Percentiles rank a stretch among this genome's conserved stretches.
These are phyloP conservation scores for Lepus oiostolus DNA, from an alignment of 2,797 vertebrate species.

Conservation along the genomic window DNA sequence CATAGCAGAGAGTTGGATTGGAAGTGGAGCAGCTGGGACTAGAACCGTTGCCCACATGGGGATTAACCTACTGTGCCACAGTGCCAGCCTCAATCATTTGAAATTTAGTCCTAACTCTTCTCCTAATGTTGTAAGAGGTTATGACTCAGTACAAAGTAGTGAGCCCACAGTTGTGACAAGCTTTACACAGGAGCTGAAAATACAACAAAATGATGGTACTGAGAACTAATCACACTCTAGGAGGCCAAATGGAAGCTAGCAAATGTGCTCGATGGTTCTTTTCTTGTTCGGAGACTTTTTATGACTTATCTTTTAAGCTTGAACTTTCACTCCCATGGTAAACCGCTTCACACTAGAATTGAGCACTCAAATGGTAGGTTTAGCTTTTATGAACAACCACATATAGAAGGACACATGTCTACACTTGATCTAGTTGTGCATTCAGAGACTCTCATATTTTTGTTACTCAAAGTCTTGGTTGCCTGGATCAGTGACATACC, in stretches of 20 bases:
- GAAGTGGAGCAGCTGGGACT: too few species aligned
- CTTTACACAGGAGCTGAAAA: constrained; percentile 94
- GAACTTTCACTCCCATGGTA: constrained; percentile 95
- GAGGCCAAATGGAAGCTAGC: constrained; percentile 94
- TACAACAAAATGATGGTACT: constrained; percentile 96
- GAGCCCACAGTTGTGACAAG: constrained; percentile 95
- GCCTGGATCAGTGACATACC: constrained; percentile 96
- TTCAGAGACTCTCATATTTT: constrained; percentile 97
- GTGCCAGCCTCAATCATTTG: constrained; percentile 89
- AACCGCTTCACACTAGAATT: constrained; percentile 96
- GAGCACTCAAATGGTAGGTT: constrained; percentile 96
- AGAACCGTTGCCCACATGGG: too few species aligned
- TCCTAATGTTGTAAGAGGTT: constrained; percentile 94
- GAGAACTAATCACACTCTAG: constrained; percentile 94
- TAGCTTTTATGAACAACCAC: constrained; percentile 97
- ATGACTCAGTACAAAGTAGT: constrained; percentile 94
- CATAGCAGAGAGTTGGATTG: too few species aligned
- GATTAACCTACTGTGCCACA: too few species aligned
- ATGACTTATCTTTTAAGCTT: constrained; percentile 96
- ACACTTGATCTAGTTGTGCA: constrained; percentile 95
- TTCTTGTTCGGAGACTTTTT: constrained; percentile 96
- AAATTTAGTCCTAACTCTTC: constrained; percentile 95
- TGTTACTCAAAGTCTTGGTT: constrained; percentile 95
- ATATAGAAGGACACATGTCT: constrained; percentile 94
- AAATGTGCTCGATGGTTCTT: constrained; percentile 94